These are phyloP conservation scores for Cassiopea andromeda DNA, from an alignment of 30 jellyfish, hydroid and myxozoan species.

Conservation along the genomic window DNA sequence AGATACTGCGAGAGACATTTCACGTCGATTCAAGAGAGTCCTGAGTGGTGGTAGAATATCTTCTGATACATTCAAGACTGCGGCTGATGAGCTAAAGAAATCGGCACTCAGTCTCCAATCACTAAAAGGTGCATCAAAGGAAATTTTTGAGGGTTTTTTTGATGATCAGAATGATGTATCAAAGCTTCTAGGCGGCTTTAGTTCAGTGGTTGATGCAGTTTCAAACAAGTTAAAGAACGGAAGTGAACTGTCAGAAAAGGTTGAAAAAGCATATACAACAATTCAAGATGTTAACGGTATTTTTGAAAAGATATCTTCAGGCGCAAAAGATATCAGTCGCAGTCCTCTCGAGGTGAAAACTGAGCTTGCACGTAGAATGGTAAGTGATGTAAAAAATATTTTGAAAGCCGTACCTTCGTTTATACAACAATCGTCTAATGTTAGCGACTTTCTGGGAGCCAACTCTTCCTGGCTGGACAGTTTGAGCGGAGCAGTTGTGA, in stretches of 20 bases:
- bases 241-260: slow-evolving; percentile 59
- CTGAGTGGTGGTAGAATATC: slow-evolving; percentile 57
- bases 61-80: slow-evolving; percentile 68
- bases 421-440: slow-evolving; percentile 74
- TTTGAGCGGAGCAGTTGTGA: slow-evolving; percentile 44
- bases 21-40: slow-evolving; percentile 61
- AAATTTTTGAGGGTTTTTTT: slow-evolving; percentile 72
- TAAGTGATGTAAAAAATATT: slow-evolving; percentile 65
- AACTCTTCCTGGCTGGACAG: slow-evolving; percentile 68
- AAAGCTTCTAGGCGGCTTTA: slow-evolving; percentile 54
- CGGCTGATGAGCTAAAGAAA: slow-evolving; percentile 65
- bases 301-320: slow-evolving; percentile 10
- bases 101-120: slow-evolving; percentile 74
- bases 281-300: slow-evolving; percentile 50
- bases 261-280: slow-evolving; percentile 64
- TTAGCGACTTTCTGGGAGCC: slow-evolving; percentile 58
- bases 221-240: slow-evolving; percentile 66
- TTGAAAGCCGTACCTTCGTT: slow-evolving; percentile 68
- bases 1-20: slow-evolving; percentile 51
- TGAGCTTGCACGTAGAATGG: slow-evolving; percentile 69
- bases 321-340: slow-evolving; percentile 34
- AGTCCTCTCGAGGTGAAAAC: slow-evolving; percentile 90
- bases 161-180: slow-evolving; percentile 75
- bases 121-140: slow-evolving; percentile 71
- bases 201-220: slow-evolving; percentile 66